Base-by-base conservation (phyloP, 2,113 vertebrate genomes). In the Penelope pileata region DNA sequence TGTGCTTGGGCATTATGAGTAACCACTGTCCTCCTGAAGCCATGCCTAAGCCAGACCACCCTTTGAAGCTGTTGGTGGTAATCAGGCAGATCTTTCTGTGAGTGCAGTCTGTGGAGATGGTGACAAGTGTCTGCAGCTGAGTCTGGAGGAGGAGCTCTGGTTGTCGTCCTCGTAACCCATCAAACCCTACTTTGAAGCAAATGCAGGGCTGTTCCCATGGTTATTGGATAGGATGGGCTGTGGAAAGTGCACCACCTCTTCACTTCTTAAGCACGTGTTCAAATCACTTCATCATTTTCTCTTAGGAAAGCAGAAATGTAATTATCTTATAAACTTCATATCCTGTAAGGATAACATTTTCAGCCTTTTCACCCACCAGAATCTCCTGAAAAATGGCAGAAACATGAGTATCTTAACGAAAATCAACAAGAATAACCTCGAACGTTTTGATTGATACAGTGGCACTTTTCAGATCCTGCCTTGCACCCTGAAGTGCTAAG, bases 371-470 rank as follows among this genome's bases (percentile, higher is more conserved):
- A 36, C 9, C 21, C n/a, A n/a, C 12, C 45, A 26, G 30, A 56
- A 83, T 77, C 59, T 92, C 40, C 47, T 34, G 38, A 53, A 80
- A 62, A 42, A 13, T 40, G 48, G 62, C 84, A 88, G 50, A 70
- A 42, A 88, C 59, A 59, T 24, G 18, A 81, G 7, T 63, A 51
- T 62, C 72, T 83, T 63, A 42, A 83, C 74, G 59, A 77, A 90
- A 93, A 80, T 86, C 79, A 91, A 26, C 29, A 80, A 77, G 45
- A 91, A 77, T 77, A 86, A 70, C 72, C 79, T 88, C 51, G 62
- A 63, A 91, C 90, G 88, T 86, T 83, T 83, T 85, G 70, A 91
- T 56, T 86, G 91, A 86, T 27, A n/a, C 58, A 77, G 90, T 91
- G 88, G 29, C 88, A 93, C 79, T 67, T 92, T 56, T 90, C 51